Evolutionary conservation across 2,113 vertebrate genomes (phyloP).

Genomic region (Myocastor coypus): DNA sequence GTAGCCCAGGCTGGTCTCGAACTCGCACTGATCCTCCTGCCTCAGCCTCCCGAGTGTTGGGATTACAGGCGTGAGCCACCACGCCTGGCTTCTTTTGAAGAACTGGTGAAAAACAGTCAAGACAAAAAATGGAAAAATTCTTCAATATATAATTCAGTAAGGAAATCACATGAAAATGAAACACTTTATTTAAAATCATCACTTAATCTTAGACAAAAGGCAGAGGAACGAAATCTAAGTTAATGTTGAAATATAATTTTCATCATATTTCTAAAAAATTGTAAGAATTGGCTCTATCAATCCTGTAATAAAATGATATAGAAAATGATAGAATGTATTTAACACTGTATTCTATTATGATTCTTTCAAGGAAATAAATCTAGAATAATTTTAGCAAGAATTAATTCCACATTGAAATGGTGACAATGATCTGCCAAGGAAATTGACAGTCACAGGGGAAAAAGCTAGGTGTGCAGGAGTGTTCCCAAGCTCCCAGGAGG

Average conservation of each 20-base stretch:
- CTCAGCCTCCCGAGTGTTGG: too few relatives aligned
- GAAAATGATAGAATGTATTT: background rate
- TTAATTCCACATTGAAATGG: background rate
- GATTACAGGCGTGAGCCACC: too few relatives aligned
- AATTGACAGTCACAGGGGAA: background rate
- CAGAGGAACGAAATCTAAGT: background rate
- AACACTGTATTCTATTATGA: background rate
- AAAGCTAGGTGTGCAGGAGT: background rate
- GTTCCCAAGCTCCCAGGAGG: background rate
- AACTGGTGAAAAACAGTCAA: background rate
- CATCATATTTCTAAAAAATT: background rate
- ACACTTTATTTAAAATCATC: background rate
- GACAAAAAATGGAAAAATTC: background rate
- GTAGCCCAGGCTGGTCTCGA: too few relatives aligned
- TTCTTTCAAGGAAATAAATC: background rate
- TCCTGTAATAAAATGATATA: background rate
- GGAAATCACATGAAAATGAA: constrained; percentile 4
- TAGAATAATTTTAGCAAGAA: background rate
- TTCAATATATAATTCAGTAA: background rate
- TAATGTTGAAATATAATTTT: background rate
- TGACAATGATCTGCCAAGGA: background rate
- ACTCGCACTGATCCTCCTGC: too few relatives aligned
- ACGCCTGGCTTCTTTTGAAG: background rate
- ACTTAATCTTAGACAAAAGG: too few relatives aligned
- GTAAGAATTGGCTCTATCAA: background rate